Conservation (phyloP, 2,113 vertebrate species). For the Thermophis baileyi region DNA sequence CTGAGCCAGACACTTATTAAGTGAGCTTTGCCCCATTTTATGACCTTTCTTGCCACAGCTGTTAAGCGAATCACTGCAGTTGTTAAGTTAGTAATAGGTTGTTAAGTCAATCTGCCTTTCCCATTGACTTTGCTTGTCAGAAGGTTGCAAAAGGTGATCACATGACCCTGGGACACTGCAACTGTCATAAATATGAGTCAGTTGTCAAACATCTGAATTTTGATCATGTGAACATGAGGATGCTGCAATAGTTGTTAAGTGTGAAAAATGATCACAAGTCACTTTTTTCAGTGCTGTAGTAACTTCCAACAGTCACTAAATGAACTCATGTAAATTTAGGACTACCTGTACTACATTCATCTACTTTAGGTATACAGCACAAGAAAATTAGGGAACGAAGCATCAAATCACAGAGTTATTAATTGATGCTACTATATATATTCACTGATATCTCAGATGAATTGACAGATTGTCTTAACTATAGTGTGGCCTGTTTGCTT, state of each 20-base stretch:
- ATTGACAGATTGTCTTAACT: neutral
- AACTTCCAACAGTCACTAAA: no score
- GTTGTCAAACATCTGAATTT: neutral
- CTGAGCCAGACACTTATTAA: neutral
- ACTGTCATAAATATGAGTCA: no score
- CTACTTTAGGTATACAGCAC: conserved; percentile 7
- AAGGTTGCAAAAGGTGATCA: neutral
- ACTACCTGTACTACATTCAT: conserved; percentile 22
- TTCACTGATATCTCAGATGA: neutral
- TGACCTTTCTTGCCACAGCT: neutral
- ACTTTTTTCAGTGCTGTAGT: no score
- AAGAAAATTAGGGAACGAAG: conserved; percentile 49
- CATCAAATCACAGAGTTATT: conserved; percentile 6
- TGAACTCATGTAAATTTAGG: no score
- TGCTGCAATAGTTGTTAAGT: no score
- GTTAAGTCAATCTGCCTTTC: neutral
- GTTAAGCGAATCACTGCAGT: neutral
- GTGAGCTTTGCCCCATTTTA: neutral
- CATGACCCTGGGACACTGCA: no score
- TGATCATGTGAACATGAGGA: no score
- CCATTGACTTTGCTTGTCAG: neutral
- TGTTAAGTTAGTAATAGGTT: neutral
- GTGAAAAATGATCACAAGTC: no score
- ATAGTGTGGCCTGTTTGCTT: neutral
- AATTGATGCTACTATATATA: conserved; percentile 3